Conservation (phyloP, 2,797 vertebrate genomes). For the Arnoldichthys spilopterus region DNA sequence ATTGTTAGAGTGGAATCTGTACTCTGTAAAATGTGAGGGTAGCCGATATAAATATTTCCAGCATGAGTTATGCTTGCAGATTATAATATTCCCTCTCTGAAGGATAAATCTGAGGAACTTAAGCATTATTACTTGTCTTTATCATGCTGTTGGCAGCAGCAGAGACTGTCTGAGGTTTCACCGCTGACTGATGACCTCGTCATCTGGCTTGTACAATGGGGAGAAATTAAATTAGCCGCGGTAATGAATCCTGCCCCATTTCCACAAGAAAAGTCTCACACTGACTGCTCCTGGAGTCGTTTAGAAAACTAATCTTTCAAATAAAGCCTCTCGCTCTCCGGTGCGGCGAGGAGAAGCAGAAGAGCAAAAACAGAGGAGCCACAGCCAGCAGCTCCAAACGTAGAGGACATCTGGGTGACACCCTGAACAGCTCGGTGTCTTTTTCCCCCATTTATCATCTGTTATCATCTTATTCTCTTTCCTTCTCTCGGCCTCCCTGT, state of each 20-base stretch:
- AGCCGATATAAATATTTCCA: conserved; percentile 53
- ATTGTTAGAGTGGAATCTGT: conserved; percentile 31
- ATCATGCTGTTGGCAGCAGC: conserved; percentile 72
- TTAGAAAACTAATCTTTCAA: conserved; percentile 73
- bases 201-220: conserved; percentile 76
- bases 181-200: conserved; percentile 78
- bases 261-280: conserved; percentile 63
- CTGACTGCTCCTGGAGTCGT: conserved; percentile 73
- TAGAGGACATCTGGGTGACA: conserved; percentile 4
- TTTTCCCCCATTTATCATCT: conserved; percentile 27
- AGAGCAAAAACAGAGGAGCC: background rate
- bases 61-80: conserved; percentile 63
- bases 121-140: conserved; percentile 77
- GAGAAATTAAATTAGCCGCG: conserved; percentile 80
- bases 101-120: conserved; percentile 75
- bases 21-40: conserved; percentile 22
- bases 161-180: conserved; percentile 70
- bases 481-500: conserved; percentile 22
- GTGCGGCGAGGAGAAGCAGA: background rate
- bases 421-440: background rate
- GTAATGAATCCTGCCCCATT: conserved; percentile 77
- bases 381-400: background rate
- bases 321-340: conserved; percentile 62
- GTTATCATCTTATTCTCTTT: conserved; percentile 40
- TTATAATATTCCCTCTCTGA: conserved; percentile 67